Base-by-base conservation (phyloP, 2,888 invertebrate genomes). In the Eutolmus rufibarbis region DNA sequence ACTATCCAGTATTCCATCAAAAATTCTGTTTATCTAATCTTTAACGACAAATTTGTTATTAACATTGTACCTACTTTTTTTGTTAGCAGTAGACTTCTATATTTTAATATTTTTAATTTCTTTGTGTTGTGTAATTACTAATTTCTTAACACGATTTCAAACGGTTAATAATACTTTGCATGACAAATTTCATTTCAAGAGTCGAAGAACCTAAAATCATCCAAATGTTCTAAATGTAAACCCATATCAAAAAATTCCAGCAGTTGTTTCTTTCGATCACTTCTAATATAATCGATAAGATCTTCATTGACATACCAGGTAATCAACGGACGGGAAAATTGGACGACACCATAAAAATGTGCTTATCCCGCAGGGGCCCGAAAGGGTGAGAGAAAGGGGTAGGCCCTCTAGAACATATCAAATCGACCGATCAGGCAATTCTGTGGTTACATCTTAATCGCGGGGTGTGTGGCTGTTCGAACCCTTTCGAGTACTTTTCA, bases 391-490 rank as follows among this genome's bases (percentile, higher is more conserved):
- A 81, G 43, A 84, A 84, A 84, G 84, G 74, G 84, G 84, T 84
- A 74, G 56, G 4, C 40, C 84, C 66, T 66, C 19, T 2, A 23
- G 40, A 19, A 19, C 23, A 1, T 84, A 84, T 84, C 84, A 74
- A 84, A 74, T 19, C 57, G 66, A 19, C 40, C 84, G 84, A 84
- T 84, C 84, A 7, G 23, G 14, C 43, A 16, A 66, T 57, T 84
- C 14, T 74, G 84, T 43, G 84, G 84, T 84, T 84, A 84, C 40
- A 43, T 84, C 84, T 84, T 28, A 84, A 84, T 84, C 66, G 40
- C 23, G 16, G 74, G 12, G 31, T 40, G 40, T 14, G 84, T n/a
- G 57, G 40, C 12, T 23, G 14, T 5, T 31, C 4, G 37, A 31
- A 84, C 34, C 84, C 84, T 28, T 19, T 23, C n/a, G 57, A 23